These are phyloP conservation scores for Grantiella picta DNA, from an alignment of 2,113 vertebrate species.

Conservation along the genomic window DNA sequence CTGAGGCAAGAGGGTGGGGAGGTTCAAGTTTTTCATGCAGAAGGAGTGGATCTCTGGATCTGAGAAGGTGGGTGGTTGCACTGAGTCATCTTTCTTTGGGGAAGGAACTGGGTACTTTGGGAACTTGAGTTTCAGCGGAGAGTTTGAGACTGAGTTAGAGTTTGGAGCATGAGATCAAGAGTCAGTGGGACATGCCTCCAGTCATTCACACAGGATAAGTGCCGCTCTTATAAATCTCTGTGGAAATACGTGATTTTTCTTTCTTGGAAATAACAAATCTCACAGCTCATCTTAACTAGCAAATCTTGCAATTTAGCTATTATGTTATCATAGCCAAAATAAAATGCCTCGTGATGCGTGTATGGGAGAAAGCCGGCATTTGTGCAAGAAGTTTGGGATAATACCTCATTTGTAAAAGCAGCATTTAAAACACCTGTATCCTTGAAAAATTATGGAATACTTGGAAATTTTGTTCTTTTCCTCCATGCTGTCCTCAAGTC, in stretches of 20 bases:
- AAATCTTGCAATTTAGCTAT: not conserved
- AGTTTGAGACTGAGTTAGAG: not conserved
- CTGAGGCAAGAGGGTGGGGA: not conserved
- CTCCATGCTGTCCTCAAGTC: not conserved
- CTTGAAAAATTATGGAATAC: not conserved
- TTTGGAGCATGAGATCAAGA: not conserved
- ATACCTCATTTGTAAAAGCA: not conserved
- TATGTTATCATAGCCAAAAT: not conserved
- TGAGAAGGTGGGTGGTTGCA: not conserved
- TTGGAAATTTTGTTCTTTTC: not conserved
- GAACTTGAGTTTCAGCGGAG: not conserved
- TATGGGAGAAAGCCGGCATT: not conserved
- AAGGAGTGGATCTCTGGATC: not conserved
- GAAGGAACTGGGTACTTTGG: not conserved
- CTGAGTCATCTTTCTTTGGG: not conserved
- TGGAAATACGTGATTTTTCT: not conserved
- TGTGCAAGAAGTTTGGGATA: not conserved
- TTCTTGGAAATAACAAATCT: not conserved
- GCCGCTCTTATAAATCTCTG: not conserved
- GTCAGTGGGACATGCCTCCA: not conserved
- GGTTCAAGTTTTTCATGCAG: not conserved
- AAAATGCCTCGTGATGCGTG: rapidly evolving
- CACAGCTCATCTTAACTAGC: not conserved
- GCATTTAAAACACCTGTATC: not conserved
- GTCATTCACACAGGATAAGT: not conserved